These are phyloP conservation scores for Pseudoips prasinana DNA, from an alignment of 2,888 invertebrate species.

Conservation along the genomic window DNA sequence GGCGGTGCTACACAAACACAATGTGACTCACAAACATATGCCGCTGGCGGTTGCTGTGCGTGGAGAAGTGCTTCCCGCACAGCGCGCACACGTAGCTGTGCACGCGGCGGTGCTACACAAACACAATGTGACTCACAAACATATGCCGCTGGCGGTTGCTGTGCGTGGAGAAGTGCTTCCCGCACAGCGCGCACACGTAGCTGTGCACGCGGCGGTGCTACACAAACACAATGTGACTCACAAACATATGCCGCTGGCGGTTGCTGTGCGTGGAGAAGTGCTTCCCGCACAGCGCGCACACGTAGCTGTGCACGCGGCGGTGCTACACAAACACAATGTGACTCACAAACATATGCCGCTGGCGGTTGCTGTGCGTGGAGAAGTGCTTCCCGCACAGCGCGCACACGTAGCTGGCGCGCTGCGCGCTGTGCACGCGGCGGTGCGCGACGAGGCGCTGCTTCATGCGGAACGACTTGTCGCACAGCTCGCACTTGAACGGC, in stretches of 20 bases:
- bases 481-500: slow-evolving; percentile 66
- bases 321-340: too few species aligned
- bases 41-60: slow-evolving; percentile 65
- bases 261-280: slow-evolving; percentile 69
- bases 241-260: slow-evolving; percentile 70
- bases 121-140: slow-evolving; percentile 77
- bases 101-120: slow-evolving; percentile 57
- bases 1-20: too few species aligned
- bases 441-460: slow-evolving; percentile 65
- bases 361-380: slow-evolving; percentile 65
- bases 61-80: slow-evolving; percentile 68
- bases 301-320: slow-evolving; percentile 59
- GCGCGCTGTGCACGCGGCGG: slow-evolving; percentile 53
- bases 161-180: slow-evolving; percentile 66
- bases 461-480: slow-evolving; percentile 67
- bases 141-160: slow-evolving; percentile 69
- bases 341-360: slow-evolving; percentile 74
- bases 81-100: slow-evolving; percentile 60
- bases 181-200: slow-evolving; percentile 59
- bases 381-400: slow-evolving; percentile 65
- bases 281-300: slow-evolving; percentile 61
- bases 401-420: slow-evolving; percentile 53
- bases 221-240: too few species aligned
- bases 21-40: slow-evolving; percentile 77
- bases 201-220: slow-evolving; percentile 61